A percentile compares a stretch with the other conserved stretches of the same genome.
These are phyloP conservation scores for Paragorgia papillata DNA, from an alignment of 92 coral and sea anemone species.

Conservation along the genomic window DNA sequence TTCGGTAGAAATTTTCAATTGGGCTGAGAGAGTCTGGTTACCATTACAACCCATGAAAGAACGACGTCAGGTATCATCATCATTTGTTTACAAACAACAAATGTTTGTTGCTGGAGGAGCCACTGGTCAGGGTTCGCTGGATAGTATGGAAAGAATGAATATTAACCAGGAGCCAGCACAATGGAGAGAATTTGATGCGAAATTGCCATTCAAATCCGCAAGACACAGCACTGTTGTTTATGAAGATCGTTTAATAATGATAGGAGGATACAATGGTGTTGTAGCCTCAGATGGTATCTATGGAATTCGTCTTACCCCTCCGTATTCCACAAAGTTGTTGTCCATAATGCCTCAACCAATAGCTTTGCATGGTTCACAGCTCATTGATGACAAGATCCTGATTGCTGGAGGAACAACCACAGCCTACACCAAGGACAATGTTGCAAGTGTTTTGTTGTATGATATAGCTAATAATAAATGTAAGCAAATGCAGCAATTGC, in stretches of 20 bases:
- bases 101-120: conserved; percentile 17
- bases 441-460: conserved; percentile 15
- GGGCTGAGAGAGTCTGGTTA: background rate
- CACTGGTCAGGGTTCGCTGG: background rate
- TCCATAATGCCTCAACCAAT: conserved; percentile 13
- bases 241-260: background rate
- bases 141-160: background rate
- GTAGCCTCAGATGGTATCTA: background rate
- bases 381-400: conserved; percentile 12
- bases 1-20: conserved; percentile 2
- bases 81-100: conserved; percentile 18
- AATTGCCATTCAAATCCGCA: background rate
- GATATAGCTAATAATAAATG: conserved; percentile 9
- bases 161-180: background rate
- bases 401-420: conserved; percentile 1
- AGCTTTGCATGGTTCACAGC: background rate
- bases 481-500: conserved; percentile 5
- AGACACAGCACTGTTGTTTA: conserved; percentile 12
- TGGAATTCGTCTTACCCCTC: conserved; percentile 1
- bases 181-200: background rate
- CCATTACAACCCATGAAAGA: conserved; percentile 8
- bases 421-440: background rate
- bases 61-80: background rate
- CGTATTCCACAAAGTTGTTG: conserved; percentile 7
- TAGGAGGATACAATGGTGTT: conserved; percentile 1